Evolutionary conservation across 2,113 vertebrate genomes (phyloP).

Genomic region (Leuciscus idus): DNA sequence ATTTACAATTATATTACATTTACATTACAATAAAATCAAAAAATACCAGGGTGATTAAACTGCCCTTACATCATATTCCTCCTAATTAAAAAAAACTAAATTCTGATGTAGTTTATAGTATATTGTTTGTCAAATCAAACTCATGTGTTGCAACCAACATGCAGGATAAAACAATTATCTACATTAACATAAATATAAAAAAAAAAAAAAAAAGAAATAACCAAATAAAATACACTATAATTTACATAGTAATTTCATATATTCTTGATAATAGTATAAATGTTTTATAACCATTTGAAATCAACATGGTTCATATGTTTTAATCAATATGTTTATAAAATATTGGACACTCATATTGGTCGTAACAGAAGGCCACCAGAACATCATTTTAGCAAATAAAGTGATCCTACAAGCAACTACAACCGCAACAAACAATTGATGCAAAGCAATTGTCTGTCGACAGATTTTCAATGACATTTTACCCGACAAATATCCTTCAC

Average conservation of each 20-base stretch:
- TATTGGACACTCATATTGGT: not conserved
- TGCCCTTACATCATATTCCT: not conserved
- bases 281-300: not conserved
- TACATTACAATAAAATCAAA: not conserved
- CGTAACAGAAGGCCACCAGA: not conserved
- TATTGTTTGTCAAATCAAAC: not conserved
- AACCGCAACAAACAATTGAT: not conserved
- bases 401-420: not conserved
- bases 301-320: not conserved
- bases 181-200: not conserved
- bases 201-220: too few species aligned
- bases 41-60: not conserved
- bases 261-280: not conserved
- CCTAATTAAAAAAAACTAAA: too few species aligned
- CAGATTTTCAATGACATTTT: not conserved
- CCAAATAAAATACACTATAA: not conserved
- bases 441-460: not conserved
- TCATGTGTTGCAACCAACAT: not conserved
- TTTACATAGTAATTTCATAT: not conserved
- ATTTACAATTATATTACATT: not conserved
- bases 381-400: not conserved
- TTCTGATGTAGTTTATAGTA: not conserved
- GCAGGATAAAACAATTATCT: not conserved
- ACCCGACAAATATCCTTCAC: not conserved
- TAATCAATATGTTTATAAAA: not conserved